A percentile compares a stretch with the other conserved stretches of the same genome.
These are phyloP conservation scores for Thalassarche chlororhynchos DNA, from an alignment of 2,113 vertebrate genomes.

Conservation along the genomic window DNA sequence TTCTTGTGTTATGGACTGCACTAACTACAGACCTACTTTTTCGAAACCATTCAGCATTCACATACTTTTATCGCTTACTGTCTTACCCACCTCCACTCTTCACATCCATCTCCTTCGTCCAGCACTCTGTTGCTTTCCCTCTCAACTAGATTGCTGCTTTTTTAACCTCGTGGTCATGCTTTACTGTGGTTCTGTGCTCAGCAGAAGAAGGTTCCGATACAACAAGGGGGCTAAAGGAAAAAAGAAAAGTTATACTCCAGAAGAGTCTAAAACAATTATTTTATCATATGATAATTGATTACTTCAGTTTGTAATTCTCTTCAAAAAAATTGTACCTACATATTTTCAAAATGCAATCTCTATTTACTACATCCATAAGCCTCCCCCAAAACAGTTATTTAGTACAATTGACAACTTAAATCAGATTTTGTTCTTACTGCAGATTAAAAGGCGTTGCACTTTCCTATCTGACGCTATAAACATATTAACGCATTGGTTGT, in stretches of 20 bases:
- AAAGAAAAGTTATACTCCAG: background rate
- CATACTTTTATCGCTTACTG: background rate
- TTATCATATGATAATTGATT: background rate
- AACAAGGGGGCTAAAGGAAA: background rate
- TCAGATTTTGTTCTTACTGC: background rate
- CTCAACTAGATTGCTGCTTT: background rate
- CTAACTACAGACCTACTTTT: background rate
- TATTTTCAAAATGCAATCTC: background rate
- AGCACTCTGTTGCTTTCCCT: background rate
- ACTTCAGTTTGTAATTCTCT: background rate
- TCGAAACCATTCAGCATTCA: background rate
- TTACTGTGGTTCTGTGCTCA: background rate
- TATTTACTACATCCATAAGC: background rate
- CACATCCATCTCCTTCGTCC: background rate
- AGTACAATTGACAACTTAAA: background rate
- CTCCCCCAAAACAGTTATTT: background rate
- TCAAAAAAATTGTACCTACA: background rate
- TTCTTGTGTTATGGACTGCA: background rate
- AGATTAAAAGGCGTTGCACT: background rate
- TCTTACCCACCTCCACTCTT: background rate
- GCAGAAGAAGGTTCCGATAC: background rate
- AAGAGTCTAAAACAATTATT: background rate
- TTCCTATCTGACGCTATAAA: constrained; percentile 5
- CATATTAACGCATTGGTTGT: background rate
- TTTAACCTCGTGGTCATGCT: background rate